Conservation (phyloP, 2,888 invertebrate genomes). For the Clitarchus hookeri region DNA sequence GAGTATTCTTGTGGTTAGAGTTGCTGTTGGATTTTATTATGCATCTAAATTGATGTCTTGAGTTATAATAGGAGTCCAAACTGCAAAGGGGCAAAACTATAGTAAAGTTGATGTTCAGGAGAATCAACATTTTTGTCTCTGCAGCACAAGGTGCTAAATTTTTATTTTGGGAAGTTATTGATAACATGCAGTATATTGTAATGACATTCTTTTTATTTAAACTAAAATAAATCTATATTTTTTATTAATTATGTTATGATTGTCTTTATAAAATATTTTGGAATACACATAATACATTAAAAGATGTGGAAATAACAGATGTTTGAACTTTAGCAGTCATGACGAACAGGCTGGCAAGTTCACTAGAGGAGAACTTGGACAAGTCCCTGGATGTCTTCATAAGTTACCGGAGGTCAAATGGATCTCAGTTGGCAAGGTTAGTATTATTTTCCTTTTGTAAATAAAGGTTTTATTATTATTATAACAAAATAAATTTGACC, state of each 20-base stretch:
- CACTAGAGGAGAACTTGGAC: conserved; percentile 77
- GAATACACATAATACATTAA: not conserved
- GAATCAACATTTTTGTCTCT: no score
- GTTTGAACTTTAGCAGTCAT: conserved; percentile 57
- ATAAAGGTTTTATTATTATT: no score
- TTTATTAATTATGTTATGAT: not conserved
- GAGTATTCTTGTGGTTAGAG: no score
- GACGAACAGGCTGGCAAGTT: conserved; percentile 67
- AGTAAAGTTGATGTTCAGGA: no score
- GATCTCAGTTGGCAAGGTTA: conserved; percentile 87
- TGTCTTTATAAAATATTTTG: not conserved
- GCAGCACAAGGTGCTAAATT: no score
- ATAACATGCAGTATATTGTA: no score
- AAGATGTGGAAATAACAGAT: not conserved
- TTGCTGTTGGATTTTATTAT: no score
- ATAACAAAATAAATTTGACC: no score
- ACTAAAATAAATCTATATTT: not conserved
- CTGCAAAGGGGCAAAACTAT: no score
- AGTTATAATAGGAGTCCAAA: no score
- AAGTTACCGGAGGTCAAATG: conserved; percentile 95
- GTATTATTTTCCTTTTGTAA: not conserved
- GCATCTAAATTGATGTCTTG: no score
- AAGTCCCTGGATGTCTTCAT: conserved; percentile 97
- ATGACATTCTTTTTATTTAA: conserved; percentile 5
- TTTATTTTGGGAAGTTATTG: no score